Percentiles rank a stretch among this genome's conserved stretches.
Conservation (phyloP, 2,888 invertebrate genomes). For the Actias luna region DNA sequence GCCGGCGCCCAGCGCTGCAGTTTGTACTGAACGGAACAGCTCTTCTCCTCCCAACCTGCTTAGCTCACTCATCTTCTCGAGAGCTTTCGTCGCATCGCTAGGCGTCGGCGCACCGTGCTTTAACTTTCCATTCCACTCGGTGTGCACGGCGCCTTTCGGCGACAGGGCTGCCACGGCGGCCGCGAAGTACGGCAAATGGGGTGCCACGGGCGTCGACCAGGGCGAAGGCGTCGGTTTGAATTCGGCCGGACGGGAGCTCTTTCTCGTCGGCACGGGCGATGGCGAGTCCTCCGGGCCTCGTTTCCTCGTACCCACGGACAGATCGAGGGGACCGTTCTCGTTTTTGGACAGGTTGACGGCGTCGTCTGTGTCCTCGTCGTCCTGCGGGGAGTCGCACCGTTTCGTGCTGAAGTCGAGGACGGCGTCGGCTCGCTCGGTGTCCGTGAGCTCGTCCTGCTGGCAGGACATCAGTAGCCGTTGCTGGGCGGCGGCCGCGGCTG, state of each 20-base stretch:
- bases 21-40: conserved; percentile 84
- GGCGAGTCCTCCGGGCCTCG: conserved; percentile 84
- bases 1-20: conserved; percentile 75
- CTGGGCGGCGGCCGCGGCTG: conserved; percentile 87
- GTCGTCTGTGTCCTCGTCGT: conserved; percentile 83
- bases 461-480: conserved; percentile 90
- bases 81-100: conserved; percentile 92
- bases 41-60: conserved; percentile 92
- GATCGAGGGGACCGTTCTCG: conserved; percentile 88
- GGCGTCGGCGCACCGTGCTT: conserved; percentile 86
- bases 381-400: conserved; percentile 76
- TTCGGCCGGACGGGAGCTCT: conserved; percentile 85
- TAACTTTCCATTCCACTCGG: conserved; percentile 90
- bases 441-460: conserved; percentile 85
- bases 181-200: conserved; percentile 90
- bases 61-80: conserved; percentile 95
- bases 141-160: conserved; percentile 84
- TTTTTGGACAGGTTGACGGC: conserved; percentile 88
- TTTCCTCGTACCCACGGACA: conserved; percentile 89
- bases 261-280: conserved; percentile 84
- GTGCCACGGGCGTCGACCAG: conserved; percentile 90
- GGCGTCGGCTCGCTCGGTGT: conserved; percentile 83
- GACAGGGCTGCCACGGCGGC: conserved; percentile 90
- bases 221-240: conserved; percentile 87
- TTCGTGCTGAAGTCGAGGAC: conserved; percentile 92